These are phyloP conservation scores for Diplodus sargus DNA, from an alignment of 2,797 vertebrate species.

Conservation along the genomic window DNA sequence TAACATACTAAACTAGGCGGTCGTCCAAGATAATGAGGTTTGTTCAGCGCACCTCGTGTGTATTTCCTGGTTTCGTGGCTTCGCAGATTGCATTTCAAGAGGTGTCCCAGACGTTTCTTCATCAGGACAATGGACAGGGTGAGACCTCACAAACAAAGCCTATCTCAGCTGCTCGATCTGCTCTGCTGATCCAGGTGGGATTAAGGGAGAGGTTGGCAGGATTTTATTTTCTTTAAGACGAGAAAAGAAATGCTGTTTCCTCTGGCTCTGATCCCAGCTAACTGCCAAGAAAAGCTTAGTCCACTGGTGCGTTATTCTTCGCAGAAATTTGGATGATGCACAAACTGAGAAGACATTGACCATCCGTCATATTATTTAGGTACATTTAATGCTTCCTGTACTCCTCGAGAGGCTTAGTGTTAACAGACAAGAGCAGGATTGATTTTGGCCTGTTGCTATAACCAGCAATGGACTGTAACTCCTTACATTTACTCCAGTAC, in stretches of 20 bases:
- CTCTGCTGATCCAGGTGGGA: conserved; percentile 43
- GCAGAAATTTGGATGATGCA: conserved; percentile 26
- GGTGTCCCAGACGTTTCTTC: conserved; percentile 29
- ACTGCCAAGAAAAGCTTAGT: conserved; percentile 42
- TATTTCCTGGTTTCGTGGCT: conserved; percentile 11
- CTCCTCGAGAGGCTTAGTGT: neutral
- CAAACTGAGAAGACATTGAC: conserved; percentile 21
- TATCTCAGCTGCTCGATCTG: conserved; percentile 38
- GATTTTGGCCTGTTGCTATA: neutral
- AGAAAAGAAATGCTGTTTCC: conserved; percentile 30
- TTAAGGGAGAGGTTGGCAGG: conserved; percentile 39
- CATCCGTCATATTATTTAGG: neutral
- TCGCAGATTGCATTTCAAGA: conserved; percentile 32
- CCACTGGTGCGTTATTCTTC: conserved; percentile 4
- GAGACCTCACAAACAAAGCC: conserved; percentile 55
- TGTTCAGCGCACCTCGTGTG: conserved; percentile 26
- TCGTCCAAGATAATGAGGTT: conserved; percentile 13
- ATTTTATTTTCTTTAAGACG: conserved; percentile 48
- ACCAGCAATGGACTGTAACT: neutral
- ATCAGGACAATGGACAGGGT: conserved; percentile 46
- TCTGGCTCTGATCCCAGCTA: conserved; percentile 40
- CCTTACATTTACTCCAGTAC: too few species aligned
- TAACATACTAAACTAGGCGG: conserved; percentile 14
- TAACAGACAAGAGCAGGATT: neutral
- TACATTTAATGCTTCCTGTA: neutral